These are phyloP conservation scores for Brachionus sp. DNA, from an alignment of 1,140 invertebrate species.

Conservation along the genomic window DNA sequence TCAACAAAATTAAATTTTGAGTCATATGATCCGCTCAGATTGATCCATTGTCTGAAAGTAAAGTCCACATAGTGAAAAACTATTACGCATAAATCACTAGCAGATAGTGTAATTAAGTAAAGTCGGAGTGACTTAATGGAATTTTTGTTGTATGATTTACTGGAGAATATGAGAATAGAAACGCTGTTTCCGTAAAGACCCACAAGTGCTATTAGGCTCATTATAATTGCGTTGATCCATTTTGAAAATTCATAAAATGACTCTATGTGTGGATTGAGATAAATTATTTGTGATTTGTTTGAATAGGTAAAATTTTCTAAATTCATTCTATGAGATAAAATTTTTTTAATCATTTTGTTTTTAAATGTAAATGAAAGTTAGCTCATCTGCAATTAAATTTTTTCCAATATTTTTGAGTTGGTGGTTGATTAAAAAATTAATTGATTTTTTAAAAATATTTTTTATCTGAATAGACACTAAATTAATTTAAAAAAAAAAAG, in stretches of 20 bases:
- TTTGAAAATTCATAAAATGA: conserved; percentile 15
- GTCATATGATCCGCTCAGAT: conserved; percentile 8
- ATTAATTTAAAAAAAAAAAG: background rate
- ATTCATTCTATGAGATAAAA: background rate
- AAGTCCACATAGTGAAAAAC: conserved; percentile 26
- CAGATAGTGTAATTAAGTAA: background rate
- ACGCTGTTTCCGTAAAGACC: background rate
- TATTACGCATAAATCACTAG: background rate
- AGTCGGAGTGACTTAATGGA: conserved; percentile 9
- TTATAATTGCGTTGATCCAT: conserved; percentile 22
- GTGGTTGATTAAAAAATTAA: background rate
- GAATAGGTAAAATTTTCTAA: background rate
- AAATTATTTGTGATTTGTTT: background rate
- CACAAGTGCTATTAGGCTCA: background rate
- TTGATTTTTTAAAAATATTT: background rate
- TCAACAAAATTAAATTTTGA: conserved; percentile 36
- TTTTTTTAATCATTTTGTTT: background rate
- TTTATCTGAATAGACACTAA: background rate
- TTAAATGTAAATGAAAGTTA: background rate
- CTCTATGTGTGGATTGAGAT: background rate
- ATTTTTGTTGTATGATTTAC: conserved; percentile 38
- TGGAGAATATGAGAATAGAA: conserved; percentile 2
- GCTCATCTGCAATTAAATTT: background rate
- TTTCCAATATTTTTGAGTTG: background rate
- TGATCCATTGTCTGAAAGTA: conserved; percentile 23